A percentile compares a stretch with the other conserved stretches of the same genome.
Conservation (phyloP, 2,113 vertebrate species). For the Malurus elegans region DNA sequence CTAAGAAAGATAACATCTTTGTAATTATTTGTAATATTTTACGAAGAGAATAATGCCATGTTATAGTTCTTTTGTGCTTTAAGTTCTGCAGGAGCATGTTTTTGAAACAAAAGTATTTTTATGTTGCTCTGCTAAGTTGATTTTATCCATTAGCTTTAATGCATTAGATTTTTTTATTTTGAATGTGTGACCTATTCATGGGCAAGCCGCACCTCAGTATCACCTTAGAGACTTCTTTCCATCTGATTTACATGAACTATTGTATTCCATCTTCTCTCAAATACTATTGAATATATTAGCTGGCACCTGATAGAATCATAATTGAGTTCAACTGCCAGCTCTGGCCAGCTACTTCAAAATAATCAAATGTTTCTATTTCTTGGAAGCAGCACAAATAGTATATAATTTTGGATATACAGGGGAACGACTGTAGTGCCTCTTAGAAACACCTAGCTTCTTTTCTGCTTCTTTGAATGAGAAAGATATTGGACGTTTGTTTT, state of each 20-base stretch:
- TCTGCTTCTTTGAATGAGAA: background rate
- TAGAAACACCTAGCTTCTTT: background rate
- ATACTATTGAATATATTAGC: background rate
- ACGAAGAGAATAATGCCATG: background rate
- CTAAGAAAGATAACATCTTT: background rate
- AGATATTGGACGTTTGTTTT: background rate
- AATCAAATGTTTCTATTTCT: background rate
- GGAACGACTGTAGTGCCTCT: background rate
- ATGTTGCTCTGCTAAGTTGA: background rate
- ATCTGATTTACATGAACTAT: background rate
- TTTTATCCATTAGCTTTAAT: background rate
- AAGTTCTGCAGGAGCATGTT: background rate
- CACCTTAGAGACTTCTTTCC: background rate
- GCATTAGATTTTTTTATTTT: background rate
- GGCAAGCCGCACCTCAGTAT: background rate
- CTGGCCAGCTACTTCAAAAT: background rate
- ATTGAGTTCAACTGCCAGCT: constrained; percentile 22
- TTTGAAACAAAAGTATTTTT: background rate
- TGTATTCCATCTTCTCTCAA: background rate
- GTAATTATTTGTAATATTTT: background rate
- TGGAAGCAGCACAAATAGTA: background rate
- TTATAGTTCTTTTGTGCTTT: background rate
- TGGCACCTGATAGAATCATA: background rate
- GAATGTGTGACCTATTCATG: background rate
- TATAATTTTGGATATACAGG: background rate